Base-by-base conservation (phyloP, 2,888 invertebrate genomes). In the Dasypogon diadema region DNA sequence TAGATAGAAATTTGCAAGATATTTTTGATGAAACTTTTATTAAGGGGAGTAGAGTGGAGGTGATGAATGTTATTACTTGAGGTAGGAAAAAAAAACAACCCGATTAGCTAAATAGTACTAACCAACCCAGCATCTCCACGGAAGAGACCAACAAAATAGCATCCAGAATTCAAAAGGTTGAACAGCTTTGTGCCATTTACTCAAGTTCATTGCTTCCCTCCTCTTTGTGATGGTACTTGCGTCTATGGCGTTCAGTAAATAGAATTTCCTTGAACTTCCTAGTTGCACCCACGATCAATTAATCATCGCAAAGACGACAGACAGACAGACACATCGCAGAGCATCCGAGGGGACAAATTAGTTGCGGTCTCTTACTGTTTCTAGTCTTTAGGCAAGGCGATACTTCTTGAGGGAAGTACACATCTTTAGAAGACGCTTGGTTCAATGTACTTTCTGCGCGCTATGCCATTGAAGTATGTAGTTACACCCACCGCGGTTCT, bases 201-300 rank as follows among this genome's bases (percentile, higher is more conserved):
- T 8, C 12, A 42, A 42, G 42, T 42, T 42, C 42, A 42, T 3
- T 12, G 12, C 42, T 30, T 30, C 8, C 8, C 3, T 30, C 30
- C 8, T 30, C 4, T 48, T n/a, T n/a, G n/a, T n/a, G n/a, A n/a
- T n/a, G n/a, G n/a, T n/a, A n/a, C n/a, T 12, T 48, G 4, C 48
- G n/a, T 48, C 4, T 48, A 14, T 16, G 16, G n/a, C 12, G 8
- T 48, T 14, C 5, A 16, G 18, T 51, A 51, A 51, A 21, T 16
- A 51, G 21, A n/a, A 51, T 51, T 51, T 51, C 51, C 51, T 51
- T 51, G 51, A 51, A 51, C 51, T 51, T 51, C 21, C 21, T 21
- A 16, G 6, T 51, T 51, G 51, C 51, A 51, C 51, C 21, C 51
- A 21, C 18, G 18, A 21, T 51, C 51, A 51, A 51, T 51, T 51